Evolutionary conservation across 2,888 invertebrate species (phyloP), one percentile per base, ranked within the genome.

Genomic region (Caenorhabditis virilis): DNA sequence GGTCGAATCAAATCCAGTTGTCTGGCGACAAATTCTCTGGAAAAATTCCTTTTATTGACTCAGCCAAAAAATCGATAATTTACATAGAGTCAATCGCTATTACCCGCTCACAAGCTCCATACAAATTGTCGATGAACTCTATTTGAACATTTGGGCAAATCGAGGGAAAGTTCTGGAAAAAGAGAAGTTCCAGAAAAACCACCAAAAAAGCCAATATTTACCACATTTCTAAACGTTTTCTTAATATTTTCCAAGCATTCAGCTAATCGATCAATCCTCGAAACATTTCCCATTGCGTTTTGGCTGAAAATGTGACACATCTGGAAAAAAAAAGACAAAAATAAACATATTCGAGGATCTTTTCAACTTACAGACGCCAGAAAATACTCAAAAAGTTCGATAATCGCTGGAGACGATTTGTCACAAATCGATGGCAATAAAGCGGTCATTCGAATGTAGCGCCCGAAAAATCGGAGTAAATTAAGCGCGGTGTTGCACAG

Each of bases 41-140:
- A 80, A 76, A 41, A 36, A 16, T 16, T 16, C 30, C 22, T 36
- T 27, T 23, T 16, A 5, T 36, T 4, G 9, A 15, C 5, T 36
- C n/a, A 20, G 15, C 15, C 20, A 7, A 26, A 26, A 15, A n/a
- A 18, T 18, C 9, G 9, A 13, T 35, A 39, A 15, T 64, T 58
- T 64, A 84, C 83, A 93, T 88, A 72, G 95, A 95, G 85, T 97
- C 95, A 0, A 93, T 91, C 0, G 91, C 95, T 0, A 94, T 91
- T 18, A 94, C 89, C 63, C 95, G 87, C 81, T 93, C 92, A 0
- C 90, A 87, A 26, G 95, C 85, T 0, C 93, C 93, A 83, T 90
- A 90, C 16, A 95, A 85, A 55, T 88, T 89, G 61, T 91, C 91
- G 3, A 90, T 50, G 23, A 73, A 70, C 16, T 66, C 52, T 5